Conservation (phyloP, 2,797 vertebrate genomes). For the Tangara arthus region DNA sequence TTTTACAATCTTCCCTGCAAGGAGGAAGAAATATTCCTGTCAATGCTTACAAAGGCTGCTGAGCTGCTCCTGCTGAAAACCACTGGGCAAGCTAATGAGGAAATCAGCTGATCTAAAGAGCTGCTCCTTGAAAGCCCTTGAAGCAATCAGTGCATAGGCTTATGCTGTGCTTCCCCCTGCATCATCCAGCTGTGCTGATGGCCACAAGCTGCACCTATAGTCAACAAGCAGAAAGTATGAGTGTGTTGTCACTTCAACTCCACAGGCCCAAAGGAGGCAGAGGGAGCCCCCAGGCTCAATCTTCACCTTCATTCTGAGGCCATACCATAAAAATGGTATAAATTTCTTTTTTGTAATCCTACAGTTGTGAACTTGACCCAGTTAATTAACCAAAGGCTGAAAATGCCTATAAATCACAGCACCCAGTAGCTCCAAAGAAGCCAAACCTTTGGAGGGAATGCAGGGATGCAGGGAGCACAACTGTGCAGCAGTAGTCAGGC, state of each 20-base stretch:
- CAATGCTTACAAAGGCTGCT: neutral
- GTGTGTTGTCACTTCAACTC: neutral
- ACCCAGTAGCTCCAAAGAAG: neutral
- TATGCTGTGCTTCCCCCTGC: neutral
- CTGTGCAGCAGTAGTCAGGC: neutral
- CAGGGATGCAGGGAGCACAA: neutral
- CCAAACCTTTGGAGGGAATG: neutral
- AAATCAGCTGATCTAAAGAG: neutral
- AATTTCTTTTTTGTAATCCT: neutral
- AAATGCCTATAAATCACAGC: neutral
- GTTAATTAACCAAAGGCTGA: neutral
- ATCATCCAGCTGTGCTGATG: neutral
- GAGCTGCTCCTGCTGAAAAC: neutral
- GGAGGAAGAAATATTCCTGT: neutral
- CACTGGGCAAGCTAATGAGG: neutral
- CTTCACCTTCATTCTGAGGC: neutral
- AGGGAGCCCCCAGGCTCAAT: neutral
- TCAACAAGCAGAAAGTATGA: neutral
- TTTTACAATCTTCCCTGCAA: neutral
- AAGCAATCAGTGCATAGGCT: neutral
- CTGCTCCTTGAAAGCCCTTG: neutral
- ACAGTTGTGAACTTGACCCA: neutral
- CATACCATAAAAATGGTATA: neutral
- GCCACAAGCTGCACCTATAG: neutral
- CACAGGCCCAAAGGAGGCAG: neutral